Percentiles rank a stretch among this genome's conserved stretches.
These are phyloP conservation scores for Urocynchramus pylzowi DNA, from an alignment of 2,113 vertebrate species.

Conservation along the genomic window DNA sequence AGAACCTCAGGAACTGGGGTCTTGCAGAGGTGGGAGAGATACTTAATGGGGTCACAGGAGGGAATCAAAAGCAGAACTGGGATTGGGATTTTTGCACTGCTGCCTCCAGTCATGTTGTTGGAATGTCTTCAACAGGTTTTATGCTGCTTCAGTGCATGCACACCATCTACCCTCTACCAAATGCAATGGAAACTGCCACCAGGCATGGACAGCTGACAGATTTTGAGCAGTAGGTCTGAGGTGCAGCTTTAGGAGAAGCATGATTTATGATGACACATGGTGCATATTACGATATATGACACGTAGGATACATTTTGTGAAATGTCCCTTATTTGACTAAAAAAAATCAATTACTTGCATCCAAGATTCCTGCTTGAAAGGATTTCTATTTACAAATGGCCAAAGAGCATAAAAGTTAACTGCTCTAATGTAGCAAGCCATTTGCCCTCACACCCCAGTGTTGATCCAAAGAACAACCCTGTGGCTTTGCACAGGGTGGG, in stretches of 20 bases:
- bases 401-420: background rate
- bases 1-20: background rate
- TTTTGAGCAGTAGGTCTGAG: background rate
- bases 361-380: background rate
- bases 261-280: background rate
- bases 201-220: background rate
- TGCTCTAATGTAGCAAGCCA: background rate
- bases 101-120: background rate
- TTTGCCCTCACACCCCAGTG: background rate
- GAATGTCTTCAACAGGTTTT: background rate
- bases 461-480: background rate
- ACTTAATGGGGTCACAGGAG: background rate
- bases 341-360: background rate
- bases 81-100: background rate
- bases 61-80: background rate
- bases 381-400: background rate
- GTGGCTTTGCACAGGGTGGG: background rate
- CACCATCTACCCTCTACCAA: background rate
- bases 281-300: background rate
- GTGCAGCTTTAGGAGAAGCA: background rate
- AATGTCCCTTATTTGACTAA: background rate
- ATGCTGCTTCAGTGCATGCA: background rate
- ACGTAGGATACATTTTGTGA: background rate
- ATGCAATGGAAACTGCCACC: background rate
- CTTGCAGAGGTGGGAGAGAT: background rate